Conservation (phyloP, 1,140 invertebrate species). For the Hylyphantes graminicola region DNA sequence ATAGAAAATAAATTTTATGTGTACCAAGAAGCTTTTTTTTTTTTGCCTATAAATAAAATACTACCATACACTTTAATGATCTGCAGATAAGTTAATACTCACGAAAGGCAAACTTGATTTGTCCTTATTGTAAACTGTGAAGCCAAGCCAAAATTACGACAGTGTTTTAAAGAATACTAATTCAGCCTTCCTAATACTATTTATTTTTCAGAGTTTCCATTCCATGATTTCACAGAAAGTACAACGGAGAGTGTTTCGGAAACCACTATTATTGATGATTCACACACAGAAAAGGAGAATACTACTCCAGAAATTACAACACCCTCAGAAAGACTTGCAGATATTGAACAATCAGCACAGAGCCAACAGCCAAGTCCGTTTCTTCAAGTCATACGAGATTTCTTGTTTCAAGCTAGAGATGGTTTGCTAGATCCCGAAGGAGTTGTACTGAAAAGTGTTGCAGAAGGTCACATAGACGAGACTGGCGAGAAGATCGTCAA, state of each 20-base stretch:
- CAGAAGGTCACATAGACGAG: neutral
- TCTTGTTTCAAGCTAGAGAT: conserved; percentile 26
- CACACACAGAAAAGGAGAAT: neutral
- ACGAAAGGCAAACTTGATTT: no score
- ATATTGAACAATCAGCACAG: neutral
- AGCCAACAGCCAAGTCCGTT: conserved; percentile 10
- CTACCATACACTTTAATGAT: no score
- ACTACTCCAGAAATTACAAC: neutral
- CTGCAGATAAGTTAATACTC: no score
- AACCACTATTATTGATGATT: neutral
- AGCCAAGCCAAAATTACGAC: no score
- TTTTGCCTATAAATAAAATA: no score
- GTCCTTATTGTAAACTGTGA: no score
- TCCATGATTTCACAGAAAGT: neutral
- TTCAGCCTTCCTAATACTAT: neutral
- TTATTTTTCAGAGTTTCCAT: conserved; percentile 15
- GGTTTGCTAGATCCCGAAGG: conserved; percentile 10
- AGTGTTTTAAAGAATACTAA: no score
- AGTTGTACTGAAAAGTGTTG: neutral
- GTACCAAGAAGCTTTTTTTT: no score
- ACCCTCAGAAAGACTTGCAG: neutral
- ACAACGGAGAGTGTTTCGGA: neutral
- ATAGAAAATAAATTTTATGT: no score
- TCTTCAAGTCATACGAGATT: conserved; percentile 19
- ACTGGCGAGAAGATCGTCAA: conserved; percentile 17